Evolutionary conservation across 2,113 vertebrate genomes (phyloP).

Genomic region (Neoarius graeffei): DNA sequence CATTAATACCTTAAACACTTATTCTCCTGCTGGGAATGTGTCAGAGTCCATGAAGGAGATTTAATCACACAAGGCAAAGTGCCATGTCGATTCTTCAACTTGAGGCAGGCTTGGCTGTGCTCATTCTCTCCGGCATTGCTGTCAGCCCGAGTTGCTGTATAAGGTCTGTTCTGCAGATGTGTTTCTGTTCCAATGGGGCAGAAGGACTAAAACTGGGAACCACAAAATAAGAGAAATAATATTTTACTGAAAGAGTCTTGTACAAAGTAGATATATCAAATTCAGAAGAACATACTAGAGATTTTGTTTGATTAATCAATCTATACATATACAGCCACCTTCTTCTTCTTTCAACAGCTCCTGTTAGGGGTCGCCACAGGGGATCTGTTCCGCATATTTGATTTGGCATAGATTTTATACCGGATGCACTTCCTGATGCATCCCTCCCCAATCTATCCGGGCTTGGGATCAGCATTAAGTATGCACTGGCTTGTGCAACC

Average conservation of each 20-base stretch:
- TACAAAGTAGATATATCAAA: background rate
- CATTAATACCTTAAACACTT: constrained; percentile 38
- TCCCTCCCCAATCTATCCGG: no score
- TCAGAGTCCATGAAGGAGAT: constrained; percentile 42
- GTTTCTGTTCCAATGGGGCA: constrained; percentile 33
- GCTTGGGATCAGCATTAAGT: no score
- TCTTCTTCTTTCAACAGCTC: no score
- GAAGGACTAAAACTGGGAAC: constrained; percentile 2
- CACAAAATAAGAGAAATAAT: constrained; percentile 22
- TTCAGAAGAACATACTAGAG: background rate
- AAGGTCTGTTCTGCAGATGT: constrained; percentile 47
- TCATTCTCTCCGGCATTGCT: constrained; percentile 22
- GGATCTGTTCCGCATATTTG: no score
- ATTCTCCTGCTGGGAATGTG: constrained; percentile 32
- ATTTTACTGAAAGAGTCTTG: background rate
- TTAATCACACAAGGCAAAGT: constrained; percentile 53
- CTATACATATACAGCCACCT: background rate
- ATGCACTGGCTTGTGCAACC: no score
- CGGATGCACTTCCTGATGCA: no score
- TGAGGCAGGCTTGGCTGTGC: constrained; percentile 27
- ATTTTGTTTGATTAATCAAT: background rate
- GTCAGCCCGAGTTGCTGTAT: constrained; percentile 18
- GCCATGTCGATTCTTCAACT: constrained; percentile 45
- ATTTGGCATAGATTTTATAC: no score
- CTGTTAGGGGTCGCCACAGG: no score